Evolutionary conservation across 2,113 vertebrate genomes (phyloP).

Genomic region (Megatriorchis doriae): DNA sequence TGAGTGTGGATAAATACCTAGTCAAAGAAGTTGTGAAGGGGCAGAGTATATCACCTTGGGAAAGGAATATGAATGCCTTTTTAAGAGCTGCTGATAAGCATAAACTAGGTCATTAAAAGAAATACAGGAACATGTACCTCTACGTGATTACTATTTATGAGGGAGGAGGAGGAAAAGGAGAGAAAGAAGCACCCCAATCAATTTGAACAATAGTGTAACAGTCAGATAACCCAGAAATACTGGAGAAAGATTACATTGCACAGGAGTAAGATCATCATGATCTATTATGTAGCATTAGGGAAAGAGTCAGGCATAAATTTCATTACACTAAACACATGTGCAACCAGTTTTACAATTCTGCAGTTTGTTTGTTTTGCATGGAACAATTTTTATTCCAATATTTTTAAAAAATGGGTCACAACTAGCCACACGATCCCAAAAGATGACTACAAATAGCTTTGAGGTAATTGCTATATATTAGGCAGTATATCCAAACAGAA

Average conservation of each 20-base stretch:
- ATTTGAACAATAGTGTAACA: background rate
- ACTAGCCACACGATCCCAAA: background rate
- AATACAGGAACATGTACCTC: background rate
- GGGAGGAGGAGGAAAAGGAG: background rate
- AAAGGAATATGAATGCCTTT: background rate
- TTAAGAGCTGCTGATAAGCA: background rate
- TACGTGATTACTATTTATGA: background rate
- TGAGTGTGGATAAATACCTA: background rate
- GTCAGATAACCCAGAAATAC: background rate
- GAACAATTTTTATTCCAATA: background rate
- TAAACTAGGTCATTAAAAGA: background rate
- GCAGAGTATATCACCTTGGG: background rate
- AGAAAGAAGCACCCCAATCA: background rate
- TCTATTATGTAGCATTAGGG: background rate
- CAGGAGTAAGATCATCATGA: background rate
- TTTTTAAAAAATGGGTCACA: background rate
- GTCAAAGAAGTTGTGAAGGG: background rate
- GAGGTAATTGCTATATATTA: constrained; percentile 12
- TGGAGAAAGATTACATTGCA: background rate
- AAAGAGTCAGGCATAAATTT: background rate
- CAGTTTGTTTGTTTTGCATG: background rate
- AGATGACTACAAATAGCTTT: background rate
- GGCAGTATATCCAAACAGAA: background rate
- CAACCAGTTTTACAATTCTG: background rate
- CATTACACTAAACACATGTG: background rate